phyloP scores from a whole-genome alignment of 2,113 vertebrate genomes.

The Oenanthe melanoleuca region DNA sequence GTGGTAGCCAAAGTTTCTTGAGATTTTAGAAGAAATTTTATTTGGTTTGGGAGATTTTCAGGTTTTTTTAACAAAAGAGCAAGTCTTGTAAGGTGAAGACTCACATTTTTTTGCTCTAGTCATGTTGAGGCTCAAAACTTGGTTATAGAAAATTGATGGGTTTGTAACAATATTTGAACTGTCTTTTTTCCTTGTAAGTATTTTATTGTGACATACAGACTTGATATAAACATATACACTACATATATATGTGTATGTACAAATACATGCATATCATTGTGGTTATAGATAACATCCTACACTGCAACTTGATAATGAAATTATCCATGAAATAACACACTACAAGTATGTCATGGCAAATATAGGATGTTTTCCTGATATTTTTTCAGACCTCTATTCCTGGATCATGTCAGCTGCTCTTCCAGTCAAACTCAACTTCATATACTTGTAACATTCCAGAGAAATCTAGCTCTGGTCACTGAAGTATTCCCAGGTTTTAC shows the following conservation, averaged over 20 bases:
- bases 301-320: not conserved
- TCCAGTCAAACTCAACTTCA: not conserved
- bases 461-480: not conserved
- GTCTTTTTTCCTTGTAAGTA: not conserved
- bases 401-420: not conserved
- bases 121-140: not conserved
- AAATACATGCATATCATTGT: fast-evolving
- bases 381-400: not conserved
- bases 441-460: not conserved
- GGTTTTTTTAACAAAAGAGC: not conserved
- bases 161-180: not conserved
- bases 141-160: fast-evolving
- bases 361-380: not conserved
- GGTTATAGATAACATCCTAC: not conserved
- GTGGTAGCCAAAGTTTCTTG: not conserved
- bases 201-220: not conserved
- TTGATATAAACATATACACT: fast-evolving
- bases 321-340: not conserved
- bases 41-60: not conserved
- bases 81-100: not conserved
- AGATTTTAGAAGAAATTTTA: not conserved
- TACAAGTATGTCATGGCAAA: not conserved
- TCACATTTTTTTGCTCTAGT: fast-evolving
- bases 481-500: not conserved
- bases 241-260: fast-evolving